Conservation (phyloP, 1,140 invertebrate genomes). For the Lanistes nyassanus region DNA sequence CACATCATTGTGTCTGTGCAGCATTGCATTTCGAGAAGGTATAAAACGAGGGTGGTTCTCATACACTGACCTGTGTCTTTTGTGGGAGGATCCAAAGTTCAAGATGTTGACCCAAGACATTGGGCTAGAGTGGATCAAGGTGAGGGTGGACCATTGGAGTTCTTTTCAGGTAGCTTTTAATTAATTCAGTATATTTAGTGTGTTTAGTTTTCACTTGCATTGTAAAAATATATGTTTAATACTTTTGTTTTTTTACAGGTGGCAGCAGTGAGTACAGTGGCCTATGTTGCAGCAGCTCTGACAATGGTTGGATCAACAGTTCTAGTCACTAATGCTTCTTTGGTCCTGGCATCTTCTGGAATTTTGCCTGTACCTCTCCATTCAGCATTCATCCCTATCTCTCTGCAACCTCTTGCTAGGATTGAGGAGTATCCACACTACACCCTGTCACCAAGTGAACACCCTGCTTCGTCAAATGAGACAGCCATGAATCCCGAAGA, state of each 20-base stretch:
- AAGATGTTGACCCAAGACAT: slow-evolving; percentile 59
- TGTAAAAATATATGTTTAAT: not conserved
- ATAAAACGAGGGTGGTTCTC: slow-evolving; percentile 83
- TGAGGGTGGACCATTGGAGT: slow-evolving; percentile 36
- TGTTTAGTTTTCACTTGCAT: not conserved
- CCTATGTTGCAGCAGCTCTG: slow-evolving; percentile 78
- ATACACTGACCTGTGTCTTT: slow-evolving; percentile 80
- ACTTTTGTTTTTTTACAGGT: slow-evolving; percentile 61
- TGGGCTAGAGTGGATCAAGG: slow-evolving; percentile 71
- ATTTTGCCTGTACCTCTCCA: slow-evolving; percentile 22
- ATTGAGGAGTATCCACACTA: not conserved
- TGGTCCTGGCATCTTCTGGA: slow-evolving; percentile 30
- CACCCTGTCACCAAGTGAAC: not conserved
- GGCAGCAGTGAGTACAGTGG: slow-evolving; percentile 75
- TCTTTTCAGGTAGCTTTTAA: not conserved
- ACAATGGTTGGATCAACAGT: slow-evolving; percentile 72
- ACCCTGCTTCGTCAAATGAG: not conserved
- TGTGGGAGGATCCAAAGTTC: slow-evolving; percentile 71
- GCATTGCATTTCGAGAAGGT: slow-evolving; percentile 71
- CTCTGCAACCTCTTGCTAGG: not conserved
- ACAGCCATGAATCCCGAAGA: not conserved
- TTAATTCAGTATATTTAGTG: not conserved
- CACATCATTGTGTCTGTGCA: slow-evolving; percentile 29
- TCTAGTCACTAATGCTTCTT: slow-evolving; percentile 38
- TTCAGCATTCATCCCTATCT: not conserved